phyloP scores from a whole-genome alignment of 2,113 vertebrate genomes.

The Aphelocoma coerulescens region DNA sequence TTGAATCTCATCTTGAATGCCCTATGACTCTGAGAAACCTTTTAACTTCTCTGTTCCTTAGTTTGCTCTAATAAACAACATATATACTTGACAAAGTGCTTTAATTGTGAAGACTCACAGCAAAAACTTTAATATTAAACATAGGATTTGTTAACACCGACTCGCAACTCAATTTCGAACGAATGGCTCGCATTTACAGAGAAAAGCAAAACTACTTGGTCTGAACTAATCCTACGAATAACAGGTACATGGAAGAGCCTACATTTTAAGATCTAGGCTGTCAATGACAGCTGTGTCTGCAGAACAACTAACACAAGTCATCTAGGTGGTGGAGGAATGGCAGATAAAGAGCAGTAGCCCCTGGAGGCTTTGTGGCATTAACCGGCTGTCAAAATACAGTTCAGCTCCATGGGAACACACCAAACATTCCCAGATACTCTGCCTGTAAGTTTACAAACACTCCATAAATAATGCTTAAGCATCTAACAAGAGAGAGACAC shows the following conservation, averaged over 20 bases:
- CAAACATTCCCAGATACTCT: slow-evolving; percentile 14
- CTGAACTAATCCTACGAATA: background rate
- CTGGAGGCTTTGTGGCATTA: background rate
- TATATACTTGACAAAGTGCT: background rate
- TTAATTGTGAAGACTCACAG: background rate
- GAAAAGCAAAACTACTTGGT: background rate
- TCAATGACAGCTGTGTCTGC: background rate
- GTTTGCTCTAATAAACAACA: background rate
- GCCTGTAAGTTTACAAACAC: slow-evolving; percentile 10
- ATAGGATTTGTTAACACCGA: background rate
- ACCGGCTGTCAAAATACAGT: slow-evolving; percentile 25
- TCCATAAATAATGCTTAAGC: background rate
- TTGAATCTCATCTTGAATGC: background rate
- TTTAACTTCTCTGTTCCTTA: background rate
- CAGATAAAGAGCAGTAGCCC: background rate
- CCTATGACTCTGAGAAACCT: background rate
- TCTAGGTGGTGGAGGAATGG: background rate
- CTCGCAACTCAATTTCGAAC: background rate
- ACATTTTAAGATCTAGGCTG: background rate
- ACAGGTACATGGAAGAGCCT: background rate
- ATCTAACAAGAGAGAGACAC: background rate
- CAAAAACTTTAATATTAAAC: background rate
- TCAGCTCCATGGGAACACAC: background rate
- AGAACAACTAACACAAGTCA: background rate
- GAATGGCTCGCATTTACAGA: background rate